These are phyloP conservation scores for Drosophila ogumai DNA, from an alignment of 1,140 invertebrate genomes.

Conservation along the genomic window DNA sequence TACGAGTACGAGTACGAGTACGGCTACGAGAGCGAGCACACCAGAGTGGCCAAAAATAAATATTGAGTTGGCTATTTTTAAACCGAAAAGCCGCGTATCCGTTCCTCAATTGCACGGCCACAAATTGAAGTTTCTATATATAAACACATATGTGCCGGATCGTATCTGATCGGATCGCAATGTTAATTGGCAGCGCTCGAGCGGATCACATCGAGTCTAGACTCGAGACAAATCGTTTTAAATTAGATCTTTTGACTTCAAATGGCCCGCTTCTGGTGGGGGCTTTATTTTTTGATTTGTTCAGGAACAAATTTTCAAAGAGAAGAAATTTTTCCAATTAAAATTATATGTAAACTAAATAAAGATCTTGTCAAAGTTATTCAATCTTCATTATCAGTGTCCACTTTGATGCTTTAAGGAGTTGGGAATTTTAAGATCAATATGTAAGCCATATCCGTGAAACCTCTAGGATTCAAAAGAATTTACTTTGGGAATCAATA, in stretches of 20 bases:
- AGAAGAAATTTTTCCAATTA: too few species aligned
- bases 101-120: conserved; percentile 24
- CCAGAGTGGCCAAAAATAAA: conserved; percentile 63
- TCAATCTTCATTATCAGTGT: background rate
- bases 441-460: too few species aligned
- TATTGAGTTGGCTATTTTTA: conserved; percentile 71
- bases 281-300: too few species aligned
- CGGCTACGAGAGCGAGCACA: conserved; percentile 9
- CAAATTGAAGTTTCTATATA: conserved; percentile 27
- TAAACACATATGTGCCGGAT: background rate
- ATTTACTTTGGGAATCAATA: too few species aligned
- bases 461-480: too few species aligned
- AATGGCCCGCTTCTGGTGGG: background rate
- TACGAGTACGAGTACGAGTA: conserved; percentile 16
- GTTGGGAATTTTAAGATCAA: background rate
- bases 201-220: conserved; percentile 34
- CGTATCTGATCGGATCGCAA: conserved; percentile 12
- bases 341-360: background rate
- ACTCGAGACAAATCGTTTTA: conserved; percentile 26
- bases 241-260: conserved; percentile 28
- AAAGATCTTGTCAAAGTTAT: background rate
- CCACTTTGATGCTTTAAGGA: too few species aligned
- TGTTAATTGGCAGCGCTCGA: conserved; percentile 43
- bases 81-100: conserved; percentile 37
- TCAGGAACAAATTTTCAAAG: too few species aligned